Conservation (phyloP, 2,888 invertebrate species). For the Macrosiphum euphorbiae region DNA sequence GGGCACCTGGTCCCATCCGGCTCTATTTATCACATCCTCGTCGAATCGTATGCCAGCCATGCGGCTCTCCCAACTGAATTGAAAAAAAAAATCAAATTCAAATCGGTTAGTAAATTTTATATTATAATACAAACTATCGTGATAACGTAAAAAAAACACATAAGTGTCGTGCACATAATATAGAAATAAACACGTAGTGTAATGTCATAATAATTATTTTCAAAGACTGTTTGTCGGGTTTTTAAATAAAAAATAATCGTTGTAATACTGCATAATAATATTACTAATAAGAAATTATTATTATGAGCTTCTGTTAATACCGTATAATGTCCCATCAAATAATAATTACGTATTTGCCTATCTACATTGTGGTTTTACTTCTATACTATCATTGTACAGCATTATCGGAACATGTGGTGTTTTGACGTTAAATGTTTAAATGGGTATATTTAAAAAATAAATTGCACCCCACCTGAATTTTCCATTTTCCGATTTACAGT, state of each 20-base stretch:
- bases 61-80: constrained; percentile 76
- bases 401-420: neutral
- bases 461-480: constrained; percentile 70
- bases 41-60: constrained; percentile 76
- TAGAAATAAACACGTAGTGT: neutral
- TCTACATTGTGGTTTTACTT: neutral
- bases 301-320: too few relatives aligned
- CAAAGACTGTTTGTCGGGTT: neutral
- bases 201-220: neutral
- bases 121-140: too few relatives aligned
- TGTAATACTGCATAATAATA: neutral
- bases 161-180: neutral
- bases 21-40: constrained; percentile 70
- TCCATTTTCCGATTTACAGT: constrained; percentile 74
- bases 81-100: neutral
- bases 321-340: neutral
- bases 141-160: neutral
- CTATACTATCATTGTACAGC: neutral
- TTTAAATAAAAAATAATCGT: neutral
- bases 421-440: neutral
- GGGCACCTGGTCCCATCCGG: constrained; percentile 73
- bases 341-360: neutral
- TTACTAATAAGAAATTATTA: neutral
- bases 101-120: too few relatives aligned
- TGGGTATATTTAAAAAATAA: neutral